Evolutionary conservation across 2,797 vertebrate genomes (phyloP).

Genomic region (Hippoglossus hippoglossus): DNA sequence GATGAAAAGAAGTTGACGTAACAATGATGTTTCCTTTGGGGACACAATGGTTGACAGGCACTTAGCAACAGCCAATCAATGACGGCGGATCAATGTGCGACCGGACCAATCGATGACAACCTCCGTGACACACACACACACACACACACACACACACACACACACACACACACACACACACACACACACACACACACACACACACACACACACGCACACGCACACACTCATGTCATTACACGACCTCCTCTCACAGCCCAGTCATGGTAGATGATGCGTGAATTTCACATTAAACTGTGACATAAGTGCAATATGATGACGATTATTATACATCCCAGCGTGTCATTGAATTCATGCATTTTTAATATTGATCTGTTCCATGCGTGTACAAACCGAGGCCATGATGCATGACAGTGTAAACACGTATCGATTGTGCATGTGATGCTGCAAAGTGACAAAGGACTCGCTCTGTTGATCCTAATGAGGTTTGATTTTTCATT

Average conservation of each 20-base stretch:
- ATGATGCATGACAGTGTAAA: neutral
- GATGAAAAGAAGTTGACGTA: neutral
- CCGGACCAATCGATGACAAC: slow-evolving; percentile 44
- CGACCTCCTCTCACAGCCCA: too few species aligned
- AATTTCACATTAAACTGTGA: slow-evolving; percentile 16
- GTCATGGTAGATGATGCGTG: neutral
- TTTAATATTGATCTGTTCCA: neutral
- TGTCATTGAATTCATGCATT: neutral
- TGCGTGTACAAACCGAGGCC: neutral
- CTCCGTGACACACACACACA: slow-evolving; percentile 11
- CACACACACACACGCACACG: too few species aligned
- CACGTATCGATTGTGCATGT: neutral
- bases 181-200: slow-evolving; percentile 5
- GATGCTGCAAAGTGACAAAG: neutral
- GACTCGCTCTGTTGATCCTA: neutral
- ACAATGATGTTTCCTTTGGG: slow-evolving; percentile 14
- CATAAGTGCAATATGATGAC: neutral
- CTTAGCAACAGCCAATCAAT: slow-evolving; percentile 65
- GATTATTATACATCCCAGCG: neutral
- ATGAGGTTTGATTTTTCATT: neutral
- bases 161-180: neutral
- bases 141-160: too few species aligned
- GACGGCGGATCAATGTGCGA: slow-evolving; percentile 56
- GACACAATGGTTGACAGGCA: slow-evolving; percentile 65
- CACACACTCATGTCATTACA: neutral